phyloP scores from a whole-genome alignment of 2,888 invertebrate species.

The Arctia plantaginis region DNA sequence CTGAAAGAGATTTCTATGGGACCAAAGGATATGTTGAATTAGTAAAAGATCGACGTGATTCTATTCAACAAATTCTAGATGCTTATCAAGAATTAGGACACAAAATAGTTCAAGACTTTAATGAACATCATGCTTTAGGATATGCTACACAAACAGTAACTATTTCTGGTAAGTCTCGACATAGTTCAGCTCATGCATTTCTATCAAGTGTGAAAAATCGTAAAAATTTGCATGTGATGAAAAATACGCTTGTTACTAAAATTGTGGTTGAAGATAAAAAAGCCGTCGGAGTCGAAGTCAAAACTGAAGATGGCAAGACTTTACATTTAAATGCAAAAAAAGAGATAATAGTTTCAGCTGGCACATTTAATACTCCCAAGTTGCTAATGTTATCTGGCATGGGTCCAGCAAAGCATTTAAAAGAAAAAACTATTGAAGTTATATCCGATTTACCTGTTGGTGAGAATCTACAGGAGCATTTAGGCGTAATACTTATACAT shows the following conservation, averaged over 20 bases:
- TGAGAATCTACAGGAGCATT: slow-evolving; percentile 61
- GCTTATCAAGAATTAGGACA: slow-evolving; percentile 72
- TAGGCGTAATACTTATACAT: slow-evolving; percentile 37
- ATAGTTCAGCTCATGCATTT: slow-evolving; percentile 75
- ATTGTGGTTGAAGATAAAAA: slow-evolving; percentile 48
- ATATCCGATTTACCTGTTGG: slow-evolving; percentile 62
- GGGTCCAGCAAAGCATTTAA: slow-evolving; percentile 59
- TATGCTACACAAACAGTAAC: slow-evolving; percentile 47
- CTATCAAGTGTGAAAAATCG: slow-evolving; percentile 51
- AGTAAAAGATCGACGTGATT: slow-evolving; percentile 44
- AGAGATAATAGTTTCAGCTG: slow-evolving; percentile 62
- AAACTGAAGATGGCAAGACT: slow-evolving; percentile 22
- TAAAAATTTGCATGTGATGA: slow-evolving; percentile 57
- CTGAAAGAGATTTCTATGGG: slow-evolving; percentile 47
- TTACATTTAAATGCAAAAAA: slow-evolving; percentile 49
- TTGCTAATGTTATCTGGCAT: slow-evolving; percentile 65
- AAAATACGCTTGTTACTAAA: slow-evolving; percentile 55
- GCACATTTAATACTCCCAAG: slow-evolving; percentile 59
- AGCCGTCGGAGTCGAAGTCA: slow-evolving; percentile 29
- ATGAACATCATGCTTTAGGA: slow-evolving; percentile 63
- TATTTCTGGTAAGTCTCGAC: slow-evolving; percentile 64
- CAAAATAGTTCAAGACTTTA: slow-evolving; percentile 57
- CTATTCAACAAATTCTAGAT: slow-evolving; percentile 51
- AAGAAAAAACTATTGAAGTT: slow-evolving; percentile 53
- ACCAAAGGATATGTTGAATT: slow-evolving; percentile 49